Evolutionary conservation across 2,888 invertebrate species (phyloP), one percentile per base, ranked within the genome.

Genomic region (Drosophila siamana): DNA sequence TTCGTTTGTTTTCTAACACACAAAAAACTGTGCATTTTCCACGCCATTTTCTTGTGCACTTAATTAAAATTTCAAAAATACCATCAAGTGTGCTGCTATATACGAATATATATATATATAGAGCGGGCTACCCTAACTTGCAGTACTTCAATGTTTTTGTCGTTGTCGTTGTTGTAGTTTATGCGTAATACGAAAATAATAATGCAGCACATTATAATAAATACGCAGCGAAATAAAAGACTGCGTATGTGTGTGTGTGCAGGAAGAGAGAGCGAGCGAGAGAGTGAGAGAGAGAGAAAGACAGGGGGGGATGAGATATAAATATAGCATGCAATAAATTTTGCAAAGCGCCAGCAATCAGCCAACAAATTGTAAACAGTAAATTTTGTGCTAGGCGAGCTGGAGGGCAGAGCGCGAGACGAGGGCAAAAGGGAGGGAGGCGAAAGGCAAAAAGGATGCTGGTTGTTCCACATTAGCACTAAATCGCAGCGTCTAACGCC

Each of bases 311-410:
- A 33, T 13, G 28, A 30, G 28, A 61, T 60, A 71, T 72, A 86
- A 74, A 81, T 86, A 86, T 77, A 60, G 78, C 80, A 51, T 57
- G 84, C 78, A 67, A 86, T 86, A 84, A 84, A 84, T 84, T 86
- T 73, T 62, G 74, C 44, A 78, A 78, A 83, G 82, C 79, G 85
- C 81, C 71, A 84, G 83, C 83, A 84, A 86, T 84, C 83, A 84
- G 83, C 70, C 80, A 86, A 84, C 83, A 84, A 84, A 84, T 84
- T 84, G 83, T 84, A 84, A 84, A 84, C 83, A 86, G 74, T 84
- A 84, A 84, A 84, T 84, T 84, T 73, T 48, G 54, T 33, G 54
- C 69, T 48, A 72, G 56, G 44, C 67, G 62, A 77, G 74, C 68
- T 67, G 55, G 36, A 63, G 65, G 61, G 50, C 40, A 41, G 36